phyloP scores from a whole-genome alignment of 2,888 invertebrate species.

The Urechis unicinctus region DNA sequence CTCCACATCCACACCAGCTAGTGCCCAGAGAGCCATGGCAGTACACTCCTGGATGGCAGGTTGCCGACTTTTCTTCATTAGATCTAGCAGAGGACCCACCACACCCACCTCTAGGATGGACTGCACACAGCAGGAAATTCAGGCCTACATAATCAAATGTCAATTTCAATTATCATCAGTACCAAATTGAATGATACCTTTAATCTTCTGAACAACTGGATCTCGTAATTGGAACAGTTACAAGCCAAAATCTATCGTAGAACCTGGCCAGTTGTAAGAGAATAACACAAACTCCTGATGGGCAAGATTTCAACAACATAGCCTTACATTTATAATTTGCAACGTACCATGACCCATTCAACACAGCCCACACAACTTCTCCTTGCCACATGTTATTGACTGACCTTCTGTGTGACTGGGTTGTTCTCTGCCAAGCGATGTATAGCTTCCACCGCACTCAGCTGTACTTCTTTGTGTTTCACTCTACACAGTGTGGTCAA shows the following conservation, averaged over 20 bases:
- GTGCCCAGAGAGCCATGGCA: conserved; percentile 44
- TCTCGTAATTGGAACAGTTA: no score
- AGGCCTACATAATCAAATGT: no score
- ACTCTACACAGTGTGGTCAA: conserved; percentile 32
- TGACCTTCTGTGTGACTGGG: conserved; percentile 31
- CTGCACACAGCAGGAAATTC: no score
- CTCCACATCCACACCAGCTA: conserved; percentile 40
- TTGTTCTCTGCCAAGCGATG: conserved; percentile 39
- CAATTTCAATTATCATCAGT: not conserved
- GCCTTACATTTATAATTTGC: no score
- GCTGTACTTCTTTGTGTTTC: conserved; percentile 37
- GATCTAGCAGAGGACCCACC: conserved; percentile 38
- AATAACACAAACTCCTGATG: no score
- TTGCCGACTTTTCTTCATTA: conserved; percentile 29
- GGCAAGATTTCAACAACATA: no score
- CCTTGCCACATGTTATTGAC: no score
- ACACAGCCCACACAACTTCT: no score
- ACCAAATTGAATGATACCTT: not conserved
- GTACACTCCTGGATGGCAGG: conserved; percentile 31
- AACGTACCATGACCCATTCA: no score
- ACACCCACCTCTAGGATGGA: conserved; percentile 33
- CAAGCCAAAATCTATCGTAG: no score
- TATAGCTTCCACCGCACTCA: conserved; percentile 42
- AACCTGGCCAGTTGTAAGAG: no score
- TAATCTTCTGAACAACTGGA: no score